Evolutionary conservation across 2,797 vertebrate species (phyloP).

Genomic region (Morelia viridis): DNA sequence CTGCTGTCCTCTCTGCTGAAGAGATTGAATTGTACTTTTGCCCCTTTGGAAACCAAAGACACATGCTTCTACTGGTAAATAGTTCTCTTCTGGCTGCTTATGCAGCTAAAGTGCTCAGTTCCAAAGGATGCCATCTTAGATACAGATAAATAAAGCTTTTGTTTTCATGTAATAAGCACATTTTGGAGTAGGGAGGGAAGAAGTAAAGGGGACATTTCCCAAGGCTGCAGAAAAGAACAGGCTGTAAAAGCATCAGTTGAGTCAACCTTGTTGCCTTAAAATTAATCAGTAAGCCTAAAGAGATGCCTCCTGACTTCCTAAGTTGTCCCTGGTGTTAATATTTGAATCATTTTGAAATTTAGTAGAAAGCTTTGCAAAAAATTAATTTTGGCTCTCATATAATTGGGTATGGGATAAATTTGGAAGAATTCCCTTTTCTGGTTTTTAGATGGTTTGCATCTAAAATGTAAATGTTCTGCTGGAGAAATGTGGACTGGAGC

Average conservation of each 20-base stretch:
- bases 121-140: not conserved
- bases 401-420: not conserved
- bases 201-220: not conserved
- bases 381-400: not conserved
- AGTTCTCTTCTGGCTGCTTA: not conserved
- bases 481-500: not conserved
- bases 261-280: not conserved
- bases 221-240: not conserved
- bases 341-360: not conserved
- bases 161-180: not conserved
- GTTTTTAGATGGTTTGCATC: not conserved
- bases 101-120: not conserved
- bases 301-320: not conserved
- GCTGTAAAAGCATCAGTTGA: not conserved
- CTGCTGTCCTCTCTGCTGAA: not conserved
- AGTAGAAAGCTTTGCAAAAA: not conserved
- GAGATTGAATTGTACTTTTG: not conserved
- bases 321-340: not conserved
- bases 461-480: slow-evolving; percentile 24
- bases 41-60: not conserved
- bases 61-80: not conserved
- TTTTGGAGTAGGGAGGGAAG: not conserved
- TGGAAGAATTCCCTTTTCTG: not conserved
- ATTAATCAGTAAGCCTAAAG: not conserved
- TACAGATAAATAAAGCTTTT: not conserved